Conservation (phyloP, 2,888 invertebrate species). For the Orchesellides sinensis region DNA sequence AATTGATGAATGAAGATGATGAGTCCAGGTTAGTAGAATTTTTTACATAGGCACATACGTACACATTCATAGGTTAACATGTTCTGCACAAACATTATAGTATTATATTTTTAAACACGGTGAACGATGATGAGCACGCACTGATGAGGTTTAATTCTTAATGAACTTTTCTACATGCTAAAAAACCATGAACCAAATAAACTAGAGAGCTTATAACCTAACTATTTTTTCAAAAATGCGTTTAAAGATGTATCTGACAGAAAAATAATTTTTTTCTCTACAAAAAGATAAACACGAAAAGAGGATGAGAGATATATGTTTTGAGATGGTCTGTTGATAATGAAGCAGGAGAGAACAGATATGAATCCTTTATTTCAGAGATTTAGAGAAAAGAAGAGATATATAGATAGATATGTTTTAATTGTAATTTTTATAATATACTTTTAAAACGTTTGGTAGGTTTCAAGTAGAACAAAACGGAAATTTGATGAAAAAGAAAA, state of each 20-base stretch:
- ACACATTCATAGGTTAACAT: not conserved
- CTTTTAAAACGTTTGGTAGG: constrained; percentile 30
- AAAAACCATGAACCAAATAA: constrained; percentile 51
- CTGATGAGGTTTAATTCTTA: constrained; percentile 37
- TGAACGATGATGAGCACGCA: constrained; percentile 36
- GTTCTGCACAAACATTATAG: not conserved
- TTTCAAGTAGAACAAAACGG: constrained; percentile 59
- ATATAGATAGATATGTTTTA: too few species aligned
- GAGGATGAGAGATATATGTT: constrained; percentile 43
- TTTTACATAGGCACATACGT: constrained; percentile 22
- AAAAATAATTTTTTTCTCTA: not conserved
- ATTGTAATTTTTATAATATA: constrained; percentile 49
- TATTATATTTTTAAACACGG: not conserved
- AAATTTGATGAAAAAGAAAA: constrained; percentile 56
- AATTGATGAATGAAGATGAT: constrained; percentile 1
- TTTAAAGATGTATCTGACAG: not conserved
- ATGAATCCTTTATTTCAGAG: constrained; percentile 42
- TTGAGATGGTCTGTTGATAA: constrained; percentile 55
- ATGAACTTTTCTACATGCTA: constrained; percentile 24
- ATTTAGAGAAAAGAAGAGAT: constrained; percentile 30
- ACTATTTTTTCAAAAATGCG: constrained; percentile 3
- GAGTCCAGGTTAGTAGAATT: constrained; percentile 64
- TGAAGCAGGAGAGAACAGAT: constrained; percentile 55
- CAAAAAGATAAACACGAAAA: constrained; percentile 15
- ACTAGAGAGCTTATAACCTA: constrained; percentile 13